Percentiles rank a stretch among this genome's conserved stretches.
Evolutionary conservation across 2,797 vertebrate species (phyloP).

Genomic region (Hapalemur alaotrensis): DNA sequence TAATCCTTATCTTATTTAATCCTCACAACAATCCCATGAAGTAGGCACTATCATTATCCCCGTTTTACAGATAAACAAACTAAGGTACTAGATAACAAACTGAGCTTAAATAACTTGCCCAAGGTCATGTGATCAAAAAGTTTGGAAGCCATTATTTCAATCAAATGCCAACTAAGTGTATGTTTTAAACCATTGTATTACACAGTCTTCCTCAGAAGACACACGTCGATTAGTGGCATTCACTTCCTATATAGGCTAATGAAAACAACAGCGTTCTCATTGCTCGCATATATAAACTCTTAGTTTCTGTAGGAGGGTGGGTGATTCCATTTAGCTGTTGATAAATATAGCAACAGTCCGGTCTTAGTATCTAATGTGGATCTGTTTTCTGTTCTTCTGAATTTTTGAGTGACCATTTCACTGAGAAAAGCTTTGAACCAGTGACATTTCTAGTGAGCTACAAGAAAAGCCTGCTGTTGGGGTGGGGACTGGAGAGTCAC

Average conservation of each 20-base stretch:
- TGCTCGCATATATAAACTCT: background rate
- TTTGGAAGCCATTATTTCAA: background rate
- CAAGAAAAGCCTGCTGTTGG: background rate
- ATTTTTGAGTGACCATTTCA: background rate
- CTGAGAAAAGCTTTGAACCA: background rate
- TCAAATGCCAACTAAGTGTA: background rate
- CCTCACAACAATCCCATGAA: background rate
- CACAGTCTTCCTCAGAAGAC: background rate
- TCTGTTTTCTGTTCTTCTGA: background rate
- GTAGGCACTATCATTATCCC: background rate
- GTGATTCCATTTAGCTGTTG: background rate
- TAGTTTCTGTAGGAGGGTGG: background rate
- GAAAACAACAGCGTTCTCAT: background rate
- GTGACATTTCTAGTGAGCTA: background rate
- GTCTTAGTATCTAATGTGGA: background rate
- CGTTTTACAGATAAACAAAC: slow-evolving; percentile 8
- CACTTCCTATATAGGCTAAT: background rate
- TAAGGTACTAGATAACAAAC: background rate
- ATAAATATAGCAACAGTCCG: background rate
- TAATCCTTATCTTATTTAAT: background rate
- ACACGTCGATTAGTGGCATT: background rate
- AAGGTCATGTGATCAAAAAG: background rate
- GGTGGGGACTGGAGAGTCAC: no score
- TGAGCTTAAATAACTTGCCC: background rate
- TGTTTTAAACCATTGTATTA: background rate